phyloP scores from a whole-genome alignment of 2,888 invertebrate species.

The Phalera bucephala region DNA sequence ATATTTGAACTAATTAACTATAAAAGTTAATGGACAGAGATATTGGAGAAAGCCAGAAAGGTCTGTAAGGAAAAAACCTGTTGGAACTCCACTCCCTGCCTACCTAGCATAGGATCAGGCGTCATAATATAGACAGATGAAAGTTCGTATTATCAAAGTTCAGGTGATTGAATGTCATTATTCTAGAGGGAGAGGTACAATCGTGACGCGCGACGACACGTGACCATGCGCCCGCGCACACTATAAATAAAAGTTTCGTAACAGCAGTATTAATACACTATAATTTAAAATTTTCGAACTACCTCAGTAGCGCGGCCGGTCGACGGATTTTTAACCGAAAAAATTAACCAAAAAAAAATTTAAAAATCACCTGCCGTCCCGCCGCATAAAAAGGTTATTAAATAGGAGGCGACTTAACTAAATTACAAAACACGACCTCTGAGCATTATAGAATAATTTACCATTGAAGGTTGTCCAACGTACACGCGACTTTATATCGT shows the following conservation, averaged over 20 bases:
- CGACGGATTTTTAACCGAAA: constrained; percentile 50
- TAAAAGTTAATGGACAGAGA: too few relatives aligned
- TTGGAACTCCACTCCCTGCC: too few relatives aligned
- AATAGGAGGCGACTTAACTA: constrained; percentile 81
- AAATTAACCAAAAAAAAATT: constrained; percentile 37
- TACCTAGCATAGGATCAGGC: too few relatives aligned
- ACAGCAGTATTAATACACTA: constrained; percentile 75
- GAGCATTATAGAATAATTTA: constrained; percentile 77
- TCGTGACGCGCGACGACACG: constrained; percentile 24
- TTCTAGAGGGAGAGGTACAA: too few relatives aligned
- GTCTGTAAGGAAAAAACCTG: too few relatives aligned
- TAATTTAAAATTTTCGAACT: constrained; percentile 76
- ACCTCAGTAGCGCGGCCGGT: constrained; percentile 73
- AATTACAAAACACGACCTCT: constrained; percentile 80
- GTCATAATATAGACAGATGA: too few relatives aligned
- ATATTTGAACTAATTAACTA: too few relatives aligned
- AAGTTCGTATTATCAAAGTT: too few relatives aligned
- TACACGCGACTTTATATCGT: constrained; percentile 66
- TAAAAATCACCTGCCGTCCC: constrained; percentile 72
- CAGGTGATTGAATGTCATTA: too few relatives aligned
- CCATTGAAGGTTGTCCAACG: constrained; percentile 45
- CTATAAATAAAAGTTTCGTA: constrained; percentile 69
- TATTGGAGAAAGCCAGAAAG: too few relatives aligned
- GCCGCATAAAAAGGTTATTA: constrained; percentile 71
- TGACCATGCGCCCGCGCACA: constrained; percentile 50